Conservation (phyloP, 2,113 vertebrate genomes). For the Podarcis raffonei region DNA sequence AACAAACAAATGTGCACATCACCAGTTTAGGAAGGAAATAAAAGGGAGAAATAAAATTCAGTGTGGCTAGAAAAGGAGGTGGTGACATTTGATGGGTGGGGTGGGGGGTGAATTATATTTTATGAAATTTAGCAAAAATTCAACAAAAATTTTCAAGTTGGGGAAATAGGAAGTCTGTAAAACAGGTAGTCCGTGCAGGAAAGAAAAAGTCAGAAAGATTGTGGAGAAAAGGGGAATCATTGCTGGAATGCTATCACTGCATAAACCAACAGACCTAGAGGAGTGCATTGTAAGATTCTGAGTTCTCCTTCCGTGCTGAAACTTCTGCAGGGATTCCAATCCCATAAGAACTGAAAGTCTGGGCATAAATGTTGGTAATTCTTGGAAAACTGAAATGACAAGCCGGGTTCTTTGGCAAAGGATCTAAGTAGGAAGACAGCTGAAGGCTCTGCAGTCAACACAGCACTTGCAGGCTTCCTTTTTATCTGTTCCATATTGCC, state of each 20-base stretch:
- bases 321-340: neutral
- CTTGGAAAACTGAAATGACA: slow-evolving; percentile 60
- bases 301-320: too few relatives aligned
- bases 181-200: neutral
- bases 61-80: neutral
- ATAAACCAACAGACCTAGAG: neutral
- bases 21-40: neutral
- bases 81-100: neutral
- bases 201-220: neutral
- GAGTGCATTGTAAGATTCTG: neutral
- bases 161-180: neutral
- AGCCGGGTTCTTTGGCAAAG: slow-evolving; percentile 39
- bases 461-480: neutral
- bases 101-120: neutral
- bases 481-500: slow-evolving; percentile 64
- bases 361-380: slow-evolving; percentile 42
- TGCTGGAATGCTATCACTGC: neutral
- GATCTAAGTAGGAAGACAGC: slow-evolving; percentile 56
- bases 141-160: neutral
- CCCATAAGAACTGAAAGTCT: slow-evolving; percentile 26
- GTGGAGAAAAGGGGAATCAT: neutral
- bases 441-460: slow-evolving; percentile 22
- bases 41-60: neutral
- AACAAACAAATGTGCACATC: neutral
- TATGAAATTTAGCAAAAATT: neutral